phyloP scores from a whole-genome alignment of 2,113 vertebrate species.

The Oncorhynchus tshawytscha region DNA sequence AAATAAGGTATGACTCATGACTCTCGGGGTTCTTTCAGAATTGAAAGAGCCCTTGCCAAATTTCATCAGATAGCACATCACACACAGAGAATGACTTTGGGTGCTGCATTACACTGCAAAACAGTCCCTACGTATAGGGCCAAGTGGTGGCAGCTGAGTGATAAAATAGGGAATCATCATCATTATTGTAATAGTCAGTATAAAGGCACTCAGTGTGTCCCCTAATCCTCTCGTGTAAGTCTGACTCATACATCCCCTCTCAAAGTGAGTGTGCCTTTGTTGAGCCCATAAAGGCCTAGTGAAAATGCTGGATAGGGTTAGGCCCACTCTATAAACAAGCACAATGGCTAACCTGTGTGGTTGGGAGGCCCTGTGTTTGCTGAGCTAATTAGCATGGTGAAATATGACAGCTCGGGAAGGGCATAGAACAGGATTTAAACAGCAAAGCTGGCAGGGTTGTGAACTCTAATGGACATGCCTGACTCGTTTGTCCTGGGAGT shows the following conservation, averaged over 20 bases:
- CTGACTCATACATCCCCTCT: slow-evolving; percentile 5
- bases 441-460: neutral
- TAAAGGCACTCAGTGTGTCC: neutral
- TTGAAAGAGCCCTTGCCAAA: neutral
- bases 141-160: neutral
- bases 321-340: slow-evolving; percentile 8
- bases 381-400: slow-evolving; percentile 22
- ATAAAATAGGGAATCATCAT: slow-evolving; percentile 3
- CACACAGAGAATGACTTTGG: neutral
- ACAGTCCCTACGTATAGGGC: neutral
- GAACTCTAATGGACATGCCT: neutral
- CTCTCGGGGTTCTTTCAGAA: neutral
- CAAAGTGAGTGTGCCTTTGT: slow-evolving; percentile 1
- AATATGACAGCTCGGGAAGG: slow-evolving; percentile 1
- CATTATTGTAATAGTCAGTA: slow-evolving; percentile 6
- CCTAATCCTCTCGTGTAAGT: slow-evolving; percentile 4
- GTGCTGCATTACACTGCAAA: neutral
- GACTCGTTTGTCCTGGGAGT: neutral
- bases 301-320: neutral
- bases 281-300: slow-evolving; percentile 1
- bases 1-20: neutral
- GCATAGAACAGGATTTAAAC: neutral
- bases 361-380: slow-evolving; percentile 4
- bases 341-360: neutral
- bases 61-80: neutral